Evolutionary conservation across 1,140 invertebrate genomes (phyloP).

Genomic region (Tetramorium alpestre): DNA sequence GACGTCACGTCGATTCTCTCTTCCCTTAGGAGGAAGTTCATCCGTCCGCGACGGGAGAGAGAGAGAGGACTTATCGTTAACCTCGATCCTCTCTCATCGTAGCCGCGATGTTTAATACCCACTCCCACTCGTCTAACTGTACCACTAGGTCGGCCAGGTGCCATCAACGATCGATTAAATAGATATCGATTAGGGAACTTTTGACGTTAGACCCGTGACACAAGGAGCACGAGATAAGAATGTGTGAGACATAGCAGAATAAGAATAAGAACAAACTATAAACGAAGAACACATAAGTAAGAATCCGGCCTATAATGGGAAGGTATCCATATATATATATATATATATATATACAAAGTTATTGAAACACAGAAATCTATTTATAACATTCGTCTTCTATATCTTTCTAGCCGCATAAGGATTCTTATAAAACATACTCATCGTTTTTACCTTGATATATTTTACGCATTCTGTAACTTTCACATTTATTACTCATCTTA

Average conservation of each 20-base stretch:
- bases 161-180: constrained; percentile 70
- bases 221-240: not conserved
- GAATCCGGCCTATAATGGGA: not conserved
- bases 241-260: not conserved
- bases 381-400: not conserved
- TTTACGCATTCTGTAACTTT: not conserved
- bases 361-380: constrained; percentile 17
- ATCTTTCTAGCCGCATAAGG: not conserved
- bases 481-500: not conserved
- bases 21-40: constrained; percentile 56
- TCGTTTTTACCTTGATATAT: not conserved
- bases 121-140: constrained; percentile 73
- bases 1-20: constrained; percentile 41
- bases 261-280: not conserved
- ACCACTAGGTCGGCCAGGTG: constrained; percentile 77
- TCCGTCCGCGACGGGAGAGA: constrained; percentile 41
- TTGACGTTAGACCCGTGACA: not conserved
- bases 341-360: not conserved
- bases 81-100: constrained; percentile 73
- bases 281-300: not conserved
- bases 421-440: not conserved
- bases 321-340: not conserved
- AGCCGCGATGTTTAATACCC: constrained; percentile 72
- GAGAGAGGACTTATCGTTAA: constrained; percentile 76
- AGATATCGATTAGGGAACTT: constrained; percentile 60